Evolutionary conservation across 2,797 vertebrate genomes (phyloP), one percentile per base, ranked within the genome.

Genomic region (Rallus crepitans): DNA sequence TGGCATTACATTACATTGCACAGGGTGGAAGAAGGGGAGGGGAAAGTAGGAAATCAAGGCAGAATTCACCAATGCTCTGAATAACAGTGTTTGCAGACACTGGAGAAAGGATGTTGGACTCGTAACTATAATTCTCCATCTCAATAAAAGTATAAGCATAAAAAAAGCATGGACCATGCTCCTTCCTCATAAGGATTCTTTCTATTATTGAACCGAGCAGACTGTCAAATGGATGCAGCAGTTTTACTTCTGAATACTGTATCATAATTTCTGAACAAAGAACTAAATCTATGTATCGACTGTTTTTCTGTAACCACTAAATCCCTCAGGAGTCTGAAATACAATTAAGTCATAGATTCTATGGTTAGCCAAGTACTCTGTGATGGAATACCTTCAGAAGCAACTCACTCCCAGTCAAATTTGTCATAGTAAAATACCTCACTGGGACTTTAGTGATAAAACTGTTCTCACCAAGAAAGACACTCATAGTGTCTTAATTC

Each of bases 11-110:
- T 23, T 18, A 20, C 12, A 57, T 33, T 31, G 9, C 14, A 90
- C 3, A 15, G 3, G 6, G 12, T 4, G 7, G 55, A 82, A 59
- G 7, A 59, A 52, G 15, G 0, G 4, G 15, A 3, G 6, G 9
- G 2, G 17, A 9, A 16, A 9, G 27, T 23, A 59, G 24, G 28
- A 90, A 88, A 66, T 45, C 15, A 84, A 82, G 40, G 18, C 37
- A 81, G 42, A 91, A 94, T 84, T 88, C 27, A 76, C 18, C 47
- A 61, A 1, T 20, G 24, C 39, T 79, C 53, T 65, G 48, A 56
- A 18, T 78, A 92, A 12, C 8, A 59, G 19, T 7, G 9, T 52
- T 75, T 68, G 53, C 61, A 80, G 21, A 39, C 69, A 66, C 47
- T 27, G 55, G 10, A 82, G 31, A 79, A 69, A 61, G 24, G 52